Evolutionary conservation across 2,797 vertebrate genomes (phyloP), one percentile per base, ranked within the genome.

Genomic region (Stomatorhinus walkeri): DNA sequence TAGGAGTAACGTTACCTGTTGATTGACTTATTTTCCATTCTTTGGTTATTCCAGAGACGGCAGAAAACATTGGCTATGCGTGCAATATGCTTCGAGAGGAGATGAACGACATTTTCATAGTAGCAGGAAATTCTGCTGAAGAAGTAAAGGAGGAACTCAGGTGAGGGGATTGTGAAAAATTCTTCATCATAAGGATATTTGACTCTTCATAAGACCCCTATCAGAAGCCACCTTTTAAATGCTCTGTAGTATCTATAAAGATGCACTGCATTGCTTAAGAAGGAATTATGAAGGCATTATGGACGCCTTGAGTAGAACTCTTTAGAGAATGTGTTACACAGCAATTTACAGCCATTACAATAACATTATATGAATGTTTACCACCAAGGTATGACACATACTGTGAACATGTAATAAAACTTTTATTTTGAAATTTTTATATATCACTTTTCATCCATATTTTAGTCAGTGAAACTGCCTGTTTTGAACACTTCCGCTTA

Each of bases 21-120:
- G 48, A 49, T 52, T 43, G 48, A 24, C 43, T n/a, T 54, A 24
- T 88, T 79, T 88, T 87, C 32, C 85, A 36, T 19, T 51, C 9
- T 51, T 43, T 87, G 2, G 87, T 90, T 87, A 72, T 88, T 48
- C 19, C 93, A 99, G 98, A 99, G 94, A 99, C 98, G 0, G 98
- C 98, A 28, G 96, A 98, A 91, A 99, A 99, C 94, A 97, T 98
- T 0, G 97, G 97, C 3, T 99, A 98, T 91, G 96, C 98, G 0
- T 99, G 97, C 94, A 97, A 97, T 92, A 91, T 99, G 91, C 94
- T 99, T 87, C 92, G 95, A 0, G 97, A 99, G 79, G 97, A 97
- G 91, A 98, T 99, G 98, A 96, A 94, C 0, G 96, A 96, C 0
- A 91, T 99, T 24, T 98, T 99, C 64, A 1, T 95, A 36, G 68